Base-by-base conservation (phyloP, 2,888 invertebrate genomes). In the Drosophila neoperkinsi region DNA sequence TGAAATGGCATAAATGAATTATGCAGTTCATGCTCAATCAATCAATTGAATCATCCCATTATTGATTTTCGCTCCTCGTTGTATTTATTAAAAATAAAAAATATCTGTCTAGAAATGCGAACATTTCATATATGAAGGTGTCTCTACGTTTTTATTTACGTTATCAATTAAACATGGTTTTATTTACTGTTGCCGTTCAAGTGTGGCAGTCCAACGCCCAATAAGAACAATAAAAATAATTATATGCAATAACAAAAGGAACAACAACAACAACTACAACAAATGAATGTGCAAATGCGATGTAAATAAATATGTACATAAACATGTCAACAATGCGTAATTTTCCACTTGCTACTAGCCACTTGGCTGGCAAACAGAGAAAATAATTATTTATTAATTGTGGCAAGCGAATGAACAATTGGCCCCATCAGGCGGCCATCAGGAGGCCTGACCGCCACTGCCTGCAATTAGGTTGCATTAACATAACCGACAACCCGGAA, bases 381-480 rank as follows among this genome's bases (percentile, higher is more conserved):
- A 77, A 74, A 81, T 88, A 90, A 90, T 91, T 84, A 90, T 90
- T 91, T 91, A 90, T 90, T 91, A 90, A 90, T 91, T 84, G 80
- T 73, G 76, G 76, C 77, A 77, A 77, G 70, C 77, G 69, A 52
- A 71, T 59, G 81, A 78, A 88, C 87, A 88, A 88, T 86, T 77
- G 82, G 75, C 75, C 68, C 78, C 87, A 86, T 86, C 87, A 90
- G 71, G 50, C 21, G 70, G 71, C 74, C 90, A 82, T 84, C 87
- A 88, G 71, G 50, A 21, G 64, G 67, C 57, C 34, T 18, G 60
- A 51, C 34, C 31, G 46, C 49, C 51, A 33, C 68, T 21, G 59
- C 58, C 60, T 64, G 77, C 86, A 87, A 90, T 87, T 86, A 88
- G 79, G 75, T 72, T 79, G 76, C 81, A 83, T 90, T 87, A 90